Percentiles rank a stretch among this genome's conserved stretches.
Conservation (phyloP, 2,888 invertebrate species). For the Synanthedon myopaeformis region DNA sequence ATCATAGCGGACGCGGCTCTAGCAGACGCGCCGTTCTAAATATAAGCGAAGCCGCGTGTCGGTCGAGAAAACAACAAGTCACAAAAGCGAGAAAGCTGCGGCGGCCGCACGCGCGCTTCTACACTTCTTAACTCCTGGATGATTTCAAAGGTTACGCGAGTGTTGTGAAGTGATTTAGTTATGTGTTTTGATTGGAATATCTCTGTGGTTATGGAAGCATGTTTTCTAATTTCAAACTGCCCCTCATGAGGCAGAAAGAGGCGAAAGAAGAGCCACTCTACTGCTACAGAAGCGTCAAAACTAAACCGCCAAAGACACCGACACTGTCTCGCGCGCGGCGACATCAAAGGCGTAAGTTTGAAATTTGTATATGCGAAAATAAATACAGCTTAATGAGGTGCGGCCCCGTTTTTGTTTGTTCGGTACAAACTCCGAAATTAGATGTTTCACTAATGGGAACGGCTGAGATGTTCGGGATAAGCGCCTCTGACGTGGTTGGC, state of each 20-base stretch:
- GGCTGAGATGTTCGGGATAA: constrained; percentile 19
- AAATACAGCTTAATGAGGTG: constrained; percentile 52
- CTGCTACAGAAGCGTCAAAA: constrained; percentile 58
- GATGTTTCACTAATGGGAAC: constrained; percentile 37
- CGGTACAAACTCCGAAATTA: constrained; percentile 35
- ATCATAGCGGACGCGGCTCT: constrained; percentile 43
- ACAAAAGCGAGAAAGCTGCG: constrained; percentile 45
- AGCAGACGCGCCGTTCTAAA: constrained; percentile 52
- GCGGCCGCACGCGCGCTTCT: constrained; percentile 30
- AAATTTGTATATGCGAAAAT: constrained; percentile 17
- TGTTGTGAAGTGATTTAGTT: background rate
- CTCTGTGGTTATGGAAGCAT: constrained; percentile 31
- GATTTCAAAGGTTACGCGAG: constrained; percentile 6
- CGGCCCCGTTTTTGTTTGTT: constrained; percentile 26
- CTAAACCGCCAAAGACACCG: constrained; percentile 71
- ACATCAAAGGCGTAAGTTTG: constrained; percentile 63
- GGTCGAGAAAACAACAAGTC: constrained; percentile 53
- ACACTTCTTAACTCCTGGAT: constrained; percentile 1
- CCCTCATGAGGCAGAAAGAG: constrained; percentile 52
- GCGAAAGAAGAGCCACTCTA: constrained; percentile 63
- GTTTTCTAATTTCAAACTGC: constrained; percentile 71
- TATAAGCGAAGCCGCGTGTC: constrained; percentile 40
- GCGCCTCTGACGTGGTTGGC: background rate
- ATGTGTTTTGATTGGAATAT: background rate
- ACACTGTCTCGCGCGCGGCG: constrained; percentile 59